Conservation (phyloP, 2,113 vertebrate species). For the Anhinga anhinga region DNA sequence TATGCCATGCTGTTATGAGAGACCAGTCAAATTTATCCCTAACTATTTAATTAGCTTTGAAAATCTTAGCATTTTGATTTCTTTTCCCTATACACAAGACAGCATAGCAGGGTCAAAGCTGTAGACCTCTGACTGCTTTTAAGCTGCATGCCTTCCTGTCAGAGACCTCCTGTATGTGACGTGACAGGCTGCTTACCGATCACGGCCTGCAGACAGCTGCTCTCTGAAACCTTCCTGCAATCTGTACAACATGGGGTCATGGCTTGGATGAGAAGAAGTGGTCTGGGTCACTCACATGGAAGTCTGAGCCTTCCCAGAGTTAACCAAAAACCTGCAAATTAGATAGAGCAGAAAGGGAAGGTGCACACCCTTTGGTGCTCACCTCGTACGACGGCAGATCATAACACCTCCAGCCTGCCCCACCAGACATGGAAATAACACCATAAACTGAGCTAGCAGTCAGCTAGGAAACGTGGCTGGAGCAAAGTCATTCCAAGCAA, state of each 20-base stretch:
- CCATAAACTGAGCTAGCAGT: neutral
- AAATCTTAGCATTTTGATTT: neutral
- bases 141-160: neutral
- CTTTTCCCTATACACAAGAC: neutral
- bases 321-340: neutral
- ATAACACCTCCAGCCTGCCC: neutral
- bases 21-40: neutral
- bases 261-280: neutral
- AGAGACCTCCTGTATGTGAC: neutral
- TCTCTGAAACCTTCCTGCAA: neutral
- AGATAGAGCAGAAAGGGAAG: neutral
- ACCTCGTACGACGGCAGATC: fast-evolving
- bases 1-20: neutral
- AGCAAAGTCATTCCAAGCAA: neutral
- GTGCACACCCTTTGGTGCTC: neutral
- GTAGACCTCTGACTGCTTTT: neutral
- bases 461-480: neutral
- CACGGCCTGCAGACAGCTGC: neutral
- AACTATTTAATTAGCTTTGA: neutral
- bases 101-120: neutral
- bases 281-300: neutral
- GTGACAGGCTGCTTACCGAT: neutral
- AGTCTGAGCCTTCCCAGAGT: neutral
- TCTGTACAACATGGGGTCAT: fast-evolving
- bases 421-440: neutral